Evolutionary conservation across 2,797 vertebrate genomes (phyloP).

Genomic region (Rhadinocentrus ornatus): DNA sequence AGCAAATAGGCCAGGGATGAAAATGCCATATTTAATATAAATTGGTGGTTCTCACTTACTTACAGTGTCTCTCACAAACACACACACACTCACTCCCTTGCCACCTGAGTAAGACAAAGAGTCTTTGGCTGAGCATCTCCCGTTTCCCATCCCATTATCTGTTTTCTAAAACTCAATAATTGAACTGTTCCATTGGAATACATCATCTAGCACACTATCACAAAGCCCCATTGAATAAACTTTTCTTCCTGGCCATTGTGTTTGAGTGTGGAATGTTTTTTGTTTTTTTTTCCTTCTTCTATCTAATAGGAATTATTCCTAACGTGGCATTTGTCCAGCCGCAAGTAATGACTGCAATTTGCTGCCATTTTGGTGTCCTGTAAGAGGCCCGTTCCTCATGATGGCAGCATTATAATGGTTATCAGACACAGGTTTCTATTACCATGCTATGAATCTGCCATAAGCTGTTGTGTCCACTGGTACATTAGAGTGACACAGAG

Average conservation of each 20-base stretch:
- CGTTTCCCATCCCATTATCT: constrained; percentile 75
- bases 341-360: constrained; percentile 75
- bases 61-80: constrained; percentile 38
- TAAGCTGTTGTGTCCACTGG: constrained; percentile 61
- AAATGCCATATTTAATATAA: constrained; percentile 78
- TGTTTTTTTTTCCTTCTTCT: constrained; percentile 29
- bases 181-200: constrained; percentile 75
- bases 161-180: constrained; percentile 81
- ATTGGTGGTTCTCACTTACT: constrained; percentile 70
- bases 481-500: constrained; percentile 47
- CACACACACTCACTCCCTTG: constrained; percentile 14
- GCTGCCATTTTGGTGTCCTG: constrained; percentile 69
- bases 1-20: constrained; percentile 70
- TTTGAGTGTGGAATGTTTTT: constrained; percentile 54
- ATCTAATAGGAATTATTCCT: constrained; percentile 63
- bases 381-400: constrained; percentile 61
- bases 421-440: constrained; percentile 69
- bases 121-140: constrained; percentile 60
- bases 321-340: constrained; percentile 65
- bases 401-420: constrained; percentile 72
- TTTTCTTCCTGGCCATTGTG: constrained; percentile 65
- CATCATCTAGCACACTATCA: constrained; percentile 68
- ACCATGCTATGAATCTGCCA: constrained; percentile 69
- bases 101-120: constrained; percentile 70
- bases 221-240: constrained; percentile 70